Conservation (phyloP, 2,888 invertebrate species). For the Cremastinae sp. region DNA sequence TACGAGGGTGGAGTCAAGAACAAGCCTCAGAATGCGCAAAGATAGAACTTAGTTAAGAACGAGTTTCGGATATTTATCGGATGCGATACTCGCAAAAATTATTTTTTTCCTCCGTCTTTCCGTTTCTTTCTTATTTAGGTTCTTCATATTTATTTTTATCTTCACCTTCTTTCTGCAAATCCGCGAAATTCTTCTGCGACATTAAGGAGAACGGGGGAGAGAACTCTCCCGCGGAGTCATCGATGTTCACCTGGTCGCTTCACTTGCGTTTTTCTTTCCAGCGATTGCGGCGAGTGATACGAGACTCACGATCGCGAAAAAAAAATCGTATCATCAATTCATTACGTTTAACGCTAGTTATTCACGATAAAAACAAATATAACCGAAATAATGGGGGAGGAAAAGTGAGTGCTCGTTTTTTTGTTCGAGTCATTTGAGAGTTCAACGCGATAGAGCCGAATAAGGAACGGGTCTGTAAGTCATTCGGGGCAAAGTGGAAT, state of each 20-base stretch:
- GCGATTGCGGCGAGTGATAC: neutral
- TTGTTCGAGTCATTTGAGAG: conserved; percentile 69
- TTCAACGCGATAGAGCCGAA: conserved; percentile 75
- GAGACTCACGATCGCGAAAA: neutral
- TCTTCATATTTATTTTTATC: conserved; percentile 7
- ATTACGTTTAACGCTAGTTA: too few relatives aligned
- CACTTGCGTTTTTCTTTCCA: conserved; percentile 15
- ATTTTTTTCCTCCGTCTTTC: conserved; percentile 29
- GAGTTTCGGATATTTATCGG: conserved; percentile 58
- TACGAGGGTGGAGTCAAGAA: neutral
- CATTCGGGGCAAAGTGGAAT: conserved; percentile 66
- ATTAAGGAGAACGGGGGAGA: conserved; percentile 28
- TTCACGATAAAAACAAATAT: too few relatives aligned
- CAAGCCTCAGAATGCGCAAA: neutral
- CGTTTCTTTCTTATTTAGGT: neutral
- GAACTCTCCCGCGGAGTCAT: conserved; percentile 54
- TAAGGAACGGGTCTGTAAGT: conserved; percentile 73
- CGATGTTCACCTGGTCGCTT: conserved; percentile 31
- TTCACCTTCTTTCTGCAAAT: conserved; percentile 10
- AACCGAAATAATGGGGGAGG: too few relatives aligned
- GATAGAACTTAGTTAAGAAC: conserved; percentile 49
- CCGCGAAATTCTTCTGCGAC: conserved; percentile 32
- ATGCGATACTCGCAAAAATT: conserved; percentile 47
- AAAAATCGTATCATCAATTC: too few relatives aligned
- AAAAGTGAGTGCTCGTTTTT: conserved; percentile 25